These are phyloP conservation scores for Synanthedon andrenaeformis DNA, from an alignment of 2,888 invertebrate species.

Conservation along the genomic window DNA sequence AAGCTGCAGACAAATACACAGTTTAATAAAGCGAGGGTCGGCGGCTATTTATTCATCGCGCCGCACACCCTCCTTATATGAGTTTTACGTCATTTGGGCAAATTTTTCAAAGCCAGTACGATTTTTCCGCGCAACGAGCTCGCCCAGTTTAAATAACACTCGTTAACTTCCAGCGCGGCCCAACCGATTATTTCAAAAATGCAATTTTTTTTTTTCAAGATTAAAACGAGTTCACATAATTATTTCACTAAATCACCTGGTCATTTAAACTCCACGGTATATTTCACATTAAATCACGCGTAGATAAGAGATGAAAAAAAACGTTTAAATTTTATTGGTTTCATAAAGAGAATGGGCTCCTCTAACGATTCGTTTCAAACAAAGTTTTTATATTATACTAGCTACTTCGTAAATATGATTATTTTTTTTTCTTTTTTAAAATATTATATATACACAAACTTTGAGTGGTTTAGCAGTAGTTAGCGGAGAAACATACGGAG, in stretches of 20 bases:
- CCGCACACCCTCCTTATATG: conserved; percentile 40
- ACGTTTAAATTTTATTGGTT: too few relatives aligned
- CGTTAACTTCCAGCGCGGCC: conserved; percentile 57
- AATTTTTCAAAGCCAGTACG: conserved; percentile 56
- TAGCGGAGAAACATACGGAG: too few relatives aligned
- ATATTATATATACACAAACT: too few relatives aligned
- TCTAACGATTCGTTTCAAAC: too few relatives aligned
- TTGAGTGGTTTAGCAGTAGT: too few relatives aligned
- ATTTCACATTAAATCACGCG: background rate
- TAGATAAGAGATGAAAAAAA: background rate
- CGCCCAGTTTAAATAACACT: conserved; percentile 54
- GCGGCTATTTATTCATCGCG: conserved; percentile 29
- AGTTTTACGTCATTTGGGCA: conserved; percentile 58
- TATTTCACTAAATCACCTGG: conserved; percentile 20
- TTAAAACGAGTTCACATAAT: conserved; percentile 30
- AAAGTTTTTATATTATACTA: too few relatives aligned
- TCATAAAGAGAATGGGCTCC: too few relatives aligned
- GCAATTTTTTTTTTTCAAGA: conserved; percentile 45
- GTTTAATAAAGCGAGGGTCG: conserved; percentile 33
- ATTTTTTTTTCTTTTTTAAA: too few relatives aligned
- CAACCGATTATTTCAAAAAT: conserved; percentile 52
- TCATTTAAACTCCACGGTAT: background rate
- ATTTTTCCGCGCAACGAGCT: conserved; percentile 43
- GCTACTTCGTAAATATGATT: too few relatives aligned
- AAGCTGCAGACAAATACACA: conserved; percentile 25